These are phyloP conservation scores for Diogma glabrata DNA, from an alignment of 2,888 invertebrate genomes.

Conservation along the genomic window DNA sequence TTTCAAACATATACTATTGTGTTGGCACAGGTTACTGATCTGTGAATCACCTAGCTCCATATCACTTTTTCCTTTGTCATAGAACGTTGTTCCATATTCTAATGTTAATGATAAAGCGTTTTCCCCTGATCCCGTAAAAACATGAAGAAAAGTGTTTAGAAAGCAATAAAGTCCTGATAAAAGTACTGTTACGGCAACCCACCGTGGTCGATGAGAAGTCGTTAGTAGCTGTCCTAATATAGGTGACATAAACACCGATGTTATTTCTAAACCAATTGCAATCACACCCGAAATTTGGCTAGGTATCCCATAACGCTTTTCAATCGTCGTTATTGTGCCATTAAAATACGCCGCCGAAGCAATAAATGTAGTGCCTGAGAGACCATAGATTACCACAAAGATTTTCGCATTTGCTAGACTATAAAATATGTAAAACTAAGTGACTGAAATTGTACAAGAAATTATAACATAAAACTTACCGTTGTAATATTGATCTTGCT, in stretches of 20 bases:
- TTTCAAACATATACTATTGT: slow-evolving; percentile 2
- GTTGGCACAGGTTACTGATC: slow-evolving; percentile 38
- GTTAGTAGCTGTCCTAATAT: slow-evolving; percentile 23
- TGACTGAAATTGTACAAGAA: too few species aligned
- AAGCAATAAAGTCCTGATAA: slow-evolving; percentile 31
- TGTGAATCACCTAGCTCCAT: too few species aligned
- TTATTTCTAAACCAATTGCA: slow-evolving; percentile 52
- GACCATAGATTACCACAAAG: slow-evolving; percentile 45
- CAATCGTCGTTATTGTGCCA: slow-evolving; percentile 30
- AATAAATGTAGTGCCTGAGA: slow-evolving; percentile 46
- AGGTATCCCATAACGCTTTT: slow-evolving; percentile 51
- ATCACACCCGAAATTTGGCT: slow-evolving; percentile 50
- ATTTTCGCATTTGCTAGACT: slow-evolving; percentile 46
- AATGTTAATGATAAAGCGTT: slow-evolving; percentile 43
- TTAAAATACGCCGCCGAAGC: slow-evolving; percentile 50
- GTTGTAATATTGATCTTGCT: too few species aligned
- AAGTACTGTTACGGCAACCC: slow-evolving; percentile 44
- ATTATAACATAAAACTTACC: too few species aligned
- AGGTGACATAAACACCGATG: slow-evolving; percentile 46
- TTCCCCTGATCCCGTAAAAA: slow-evolving; percentile 46
- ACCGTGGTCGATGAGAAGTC: slow-evolving; percentile 45
- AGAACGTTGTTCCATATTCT: slow-evolving; percentile 33
- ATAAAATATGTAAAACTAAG: too few species aligned
- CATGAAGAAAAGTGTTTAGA: slow-evolving; percentile 46
- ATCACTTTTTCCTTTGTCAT: not conserved